Evolutionary conservation across 2,888 invertebrate species (phyloP).

Genomic region (Luperina nickerlii): DNA sequence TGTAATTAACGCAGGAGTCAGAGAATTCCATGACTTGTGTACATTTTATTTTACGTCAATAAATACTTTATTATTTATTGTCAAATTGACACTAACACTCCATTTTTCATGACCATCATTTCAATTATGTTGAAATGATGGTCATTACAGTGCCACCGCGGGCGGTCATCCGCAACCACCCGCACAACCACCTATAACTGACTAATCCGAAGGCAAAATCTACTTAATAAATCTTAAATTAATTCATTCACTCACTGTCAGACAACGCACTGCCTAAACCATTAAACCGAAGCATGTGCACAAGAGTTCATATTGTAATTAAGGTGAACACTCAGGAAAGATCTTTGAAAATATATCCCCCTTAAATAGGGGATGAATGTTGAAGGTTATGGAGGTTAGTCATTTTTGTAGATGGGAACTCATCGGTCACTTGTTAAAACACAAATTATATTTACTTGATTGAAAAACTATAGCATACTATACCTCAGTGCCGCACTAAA

Average conservation of each 20-base stretch:
- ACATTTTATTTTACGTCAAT: not conserved
- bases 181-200: no score
- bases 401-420: not conserved
- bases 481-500: constrained; percentile 97
- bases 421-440: not conserved
- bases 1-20: not conserved
- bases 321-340: not conserved
- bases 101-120: not conserved
- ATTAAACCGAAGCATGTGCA: not conserved
- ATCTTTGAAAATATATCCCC: not conserved
- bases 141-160: no score
- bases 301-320: not conserved
- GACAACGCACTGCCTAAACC: not conserved
- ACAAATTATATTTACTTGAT: not conserved
- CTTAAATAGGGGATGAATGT: not conserved
- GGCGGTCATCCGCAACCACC: not conserved
- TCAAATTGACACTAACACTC: not conserved
- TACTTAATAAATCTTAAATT: not conserved
- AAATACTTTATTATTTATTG: not conserved
- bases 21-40: not conserved
- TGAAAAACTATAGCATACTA: not conserved
- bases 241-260: not conserved
- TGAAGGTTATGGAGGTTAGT: not conserved
- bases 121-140: no score
- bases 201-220: not conserved